Percentiles rank a stretch among this genome's conserved stretches.
phyloP scores from a whole-genome alignment of 2,113 vertebrate species.

The Hydrochoerus hydrochaeris region DNA sequence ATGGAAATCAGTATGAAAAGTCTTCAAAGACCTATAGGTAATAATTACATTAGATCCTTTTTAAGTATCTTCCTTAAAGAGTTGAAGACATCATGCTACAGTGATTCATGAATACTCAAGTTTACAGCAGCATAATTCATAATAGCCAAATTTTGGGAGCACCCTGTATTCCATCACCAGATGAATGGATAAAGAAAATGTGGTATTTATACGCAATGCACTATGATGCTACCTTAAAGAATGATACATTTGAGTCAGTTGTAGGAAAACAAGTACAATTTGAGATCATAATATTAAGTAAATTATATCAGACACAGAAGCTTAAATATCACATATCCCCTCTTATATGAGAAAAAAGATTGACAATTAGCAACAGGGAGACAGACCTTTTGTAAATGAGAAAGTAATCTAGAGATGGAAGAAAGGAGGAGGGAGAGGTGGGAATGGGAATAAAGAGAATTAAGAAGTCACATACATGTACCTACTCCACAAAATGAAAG shows the following conservation, averaged over 20 bases:
- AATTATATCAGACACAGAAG: background rate
- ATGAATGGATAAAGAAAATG: background rate
- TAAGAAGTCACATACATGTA: background rate
- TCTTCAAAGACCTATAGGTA: background rate
- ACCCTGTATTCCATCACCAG: background rate
- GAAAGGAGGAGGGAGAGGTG: background rate
- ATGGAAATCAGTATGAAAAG: background rate
- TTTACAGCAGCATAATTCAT: background rate
- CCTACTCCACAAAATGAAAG: background rate
- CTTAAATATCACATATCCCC: background rate
- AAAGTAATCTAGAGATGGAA: background rate
- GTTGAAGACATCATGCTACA: background rate
- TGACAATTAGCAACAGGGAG: background rate
- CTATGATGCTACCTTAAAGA: background rate
- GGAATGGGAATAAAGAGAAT: background rate
- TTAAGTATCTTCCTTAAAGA: background rate
- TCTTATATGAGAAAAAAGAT: background rate
- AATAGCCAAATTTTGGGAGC: background rate
- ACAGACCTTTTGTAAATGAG: background rate
- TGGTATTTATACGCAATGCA: background rate
- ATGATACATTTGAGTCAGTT: background rate
- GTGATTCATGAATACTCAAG: background rate
- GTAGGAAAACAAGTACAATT: background rate
- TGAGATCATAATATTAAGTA: background rate
- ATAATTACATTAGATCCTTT: background rate